Evolutionary conservation across 2,888 invertebrate species (phyloP).

Genomic region (Metalampra italica): DNA sequence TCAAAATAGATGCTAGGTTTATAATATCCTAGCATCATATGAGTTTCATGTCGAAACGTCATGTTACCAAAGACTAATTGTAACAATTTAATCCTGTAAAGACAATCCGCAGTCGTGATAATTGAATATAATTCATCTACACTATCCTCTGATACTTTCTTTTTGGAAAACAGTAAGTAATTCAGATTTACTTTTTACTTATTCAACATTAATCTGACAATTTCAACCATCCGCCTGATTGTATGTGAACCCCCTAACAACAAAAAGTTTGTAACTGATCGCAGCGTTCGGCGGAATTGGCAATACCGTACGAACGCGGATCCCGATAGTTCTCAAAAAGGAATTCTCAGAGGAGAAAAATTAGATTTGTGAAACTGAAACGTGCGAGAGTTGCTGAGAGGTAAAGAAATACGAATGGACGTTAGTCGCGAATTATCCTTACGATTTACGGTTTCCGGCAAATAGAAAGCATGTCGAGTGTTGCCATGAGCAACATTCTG

Average conservation of each 20-base stretch:
- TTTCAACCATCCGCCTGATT: not conserved
- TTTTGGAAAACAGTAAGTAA: too few species aligned
- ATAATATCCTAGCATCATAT: too few species aligned
- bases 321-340: constrained; percentile 63
- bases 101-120: too few species aligned
- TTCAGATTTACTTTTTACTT: too few species aligned
- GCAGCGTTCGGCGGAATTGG: constrained; percentile 49
- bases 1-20: too few species aligned
- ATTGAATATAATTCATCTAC: too few species aligned
- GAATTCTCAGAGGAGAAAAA: constrained; percentile 60
- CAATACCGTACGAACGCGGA: constrained; percentile 49
- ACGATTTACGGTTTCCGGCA: not conserved
- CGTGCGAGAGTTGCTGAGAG: constrained; percentile 35
- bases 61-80: too few species aligned
- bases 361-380: constrained; percentile 71
- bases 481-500: too few species aligned
- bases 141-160: too few species aligned
- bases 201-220: not conserved
- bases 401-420: constrained; percentile 12
- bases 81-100: too few species aligned
- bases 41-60: too few species aligned
- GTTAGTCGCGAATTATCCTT: not conserved
- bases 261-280: constrained; percentile 34
- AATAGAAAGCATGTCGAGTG: not conserved
- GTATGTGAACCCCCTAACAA: constrained; percentile 14